Conservation (phyloP, 2,113 vertebrate genomes). For the Elaphurus davidianus region DNA sequence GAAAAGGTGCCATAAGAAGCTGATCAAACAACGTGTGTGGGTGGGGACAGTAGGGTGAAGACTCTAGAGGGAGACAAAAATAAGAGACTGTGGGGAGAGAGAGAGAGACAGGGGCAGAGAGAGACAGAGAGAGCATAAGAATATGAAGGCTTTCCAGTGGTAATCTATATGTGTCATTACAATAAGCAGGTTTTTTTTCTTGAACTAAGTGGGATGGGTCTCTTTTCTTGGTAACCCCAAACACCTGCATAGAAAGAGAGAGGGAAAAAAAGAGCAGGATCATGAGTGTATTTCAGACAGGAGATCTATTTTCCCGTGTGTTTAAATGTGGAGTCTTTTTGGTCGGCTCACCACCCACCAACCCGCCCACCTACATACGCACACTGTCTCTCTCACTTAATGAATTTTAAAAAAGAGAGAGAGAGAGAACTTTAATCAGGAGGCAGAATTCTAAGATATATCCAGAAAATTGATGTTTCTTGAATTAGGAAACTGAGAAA, state of each 20-base stretch:
- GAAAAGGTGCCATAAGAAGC: neutral
- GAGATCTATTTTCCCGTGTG: neutral
- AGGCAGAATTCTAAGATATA: neutral
- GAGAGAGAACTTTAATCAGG: neutral
- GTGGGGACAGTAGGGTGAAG: neutral
- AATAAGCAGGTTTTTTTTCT: neutral
- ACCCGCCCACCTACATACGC: neutral
- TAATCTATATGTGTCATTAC: neutral
- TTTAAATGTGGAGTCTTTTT: neutral
- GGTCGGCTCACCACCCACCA: neutral
- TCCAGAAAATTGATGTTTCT: neutral
- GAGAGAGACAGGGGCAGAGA: neutral
- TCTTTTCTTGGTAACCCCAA: neutral
- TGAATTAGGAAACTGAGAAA: neutral
- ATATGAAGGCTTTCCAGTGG: neutral
- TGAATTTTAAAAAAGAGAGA: neutral
- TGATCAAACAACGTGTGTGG: neutral
- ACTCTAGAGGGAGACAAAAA: neutral
- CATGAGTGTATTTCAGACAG: neutral
- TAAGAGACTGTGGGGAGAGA: neutral
- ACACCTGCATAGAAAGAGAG: neutral
- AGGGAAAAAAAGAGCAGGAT: neutral
- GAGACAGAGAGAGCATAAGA: neutral
- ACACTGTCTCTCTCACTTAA: neutral
- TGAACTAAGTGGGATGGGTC: neutral